Evolutionary conservation across 2,113 vertebrate genomes (phyloP).

Genomic region (Oncorhynchus keta): DNA sequence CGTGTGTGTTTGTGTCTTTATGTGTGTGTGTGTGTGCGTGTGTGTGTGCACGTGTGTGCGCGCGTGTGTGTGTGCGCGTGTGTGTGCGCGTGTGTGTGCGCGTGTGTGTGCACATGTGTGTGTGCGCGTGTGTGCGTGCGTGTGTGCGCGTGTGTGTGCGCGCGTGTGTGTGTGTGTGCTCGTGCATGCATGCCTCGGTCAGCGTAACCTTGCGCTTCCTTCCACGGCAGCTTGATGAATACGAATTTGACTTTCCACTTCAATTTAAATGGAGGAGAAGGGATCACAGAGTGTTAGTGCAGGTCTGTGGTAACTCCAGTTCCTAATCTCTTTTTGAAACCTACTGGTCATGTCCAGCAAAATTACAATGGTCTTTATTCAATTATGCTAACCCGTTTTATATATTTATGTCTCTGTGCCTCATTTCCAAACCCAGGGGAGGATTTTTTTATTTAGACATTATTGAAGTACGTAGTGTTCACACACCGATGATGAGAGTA

Average conservation of each 20-base stretch:
- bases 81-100: too few relatives aligned
- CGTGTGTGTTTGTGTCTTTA: too few relatives aligned
- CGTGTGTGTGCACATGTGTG: too few relatives aligned
- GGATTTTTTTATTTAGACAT: not conserved
- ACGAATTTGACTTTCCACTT: slow-evolving; percentile 34
- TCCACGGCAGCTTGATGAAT: slow-evolving; percentile 31
- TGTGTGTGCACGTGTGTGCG: too few relatives aligned
- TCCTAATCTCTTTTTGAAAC: not conserved
- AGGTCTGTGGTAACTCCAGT: slow-evolving; percentile 19
- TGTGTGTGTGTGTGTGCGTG: too few relatives aligned
- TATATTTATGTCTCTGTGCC: not conserved
- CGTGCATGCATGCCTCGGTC: not conserved
- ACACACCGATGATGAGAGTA: not conserved
- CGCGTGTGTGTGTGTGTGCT: too few relatives aligned
- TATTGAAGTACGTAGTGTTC: not conserved
- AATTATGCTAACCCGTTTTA: slow-evolving; percentile 12
- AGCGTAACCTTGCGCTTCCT: slow-evolving; percentile 4
- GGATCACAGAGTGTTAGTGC: slow-evolving; percentile 24
- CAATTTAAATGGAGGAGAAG: slow-evolving; percentile 33
- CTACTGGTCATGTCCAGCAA: slow-evolving; percentile 8
- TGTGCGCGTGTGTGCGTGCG: too few relatives aligned
- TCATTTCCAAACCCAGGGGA: not conserved
- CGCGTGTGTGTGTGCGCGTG: too few relatives aligned
- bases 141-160: too few relatives aligned
- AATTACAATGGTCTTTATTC: slow-evolving; percentile 15